These are phyloP conservation scores for Bos javanicus DNA, from an alignment of 2,113 vertebrate genomes.

Conservation along the genomic window DNA sequence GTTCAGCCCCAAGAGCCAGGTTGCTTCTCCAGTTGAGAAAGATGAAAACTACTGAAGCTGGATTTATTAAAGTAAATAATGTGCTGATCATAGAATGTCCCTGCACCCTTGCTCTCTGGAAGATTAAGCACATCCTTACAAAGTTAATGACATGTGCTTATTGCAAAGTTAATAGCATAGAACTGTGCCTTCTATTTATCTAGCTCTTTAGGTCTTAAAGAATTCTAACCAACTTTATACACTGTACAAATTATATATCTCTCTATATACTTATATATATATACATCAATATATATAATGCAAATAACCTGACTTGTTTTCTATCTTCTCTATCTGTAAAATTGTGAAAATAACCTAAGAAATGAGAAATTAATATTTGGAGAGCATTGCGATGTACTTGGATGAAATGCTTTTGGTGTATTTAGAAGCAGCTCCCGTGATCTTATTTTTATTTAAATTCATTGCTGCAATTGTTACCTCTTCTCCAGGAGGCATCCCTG, in stretches of 20 bases:
- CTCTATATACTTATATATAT: neutral
- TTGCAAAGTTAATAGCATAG: slow-evolving; percentile 52
- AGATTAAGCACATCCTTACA: slow-evolving; percentile 40
- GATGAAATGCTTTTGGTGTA: neutral
- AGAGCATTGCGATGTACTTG: neutral
- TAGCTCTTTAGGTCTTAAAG: slow-evolving; percentile 31
- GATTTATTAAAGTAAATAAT: slow-evolving; percentile 47
- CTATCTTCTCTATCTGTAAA: neutral
- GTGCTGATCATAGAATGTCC: neutral
- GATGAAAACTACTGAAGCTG: neutral
- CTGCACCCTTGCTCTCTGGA: neutral
- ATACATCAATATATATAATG: neutral
- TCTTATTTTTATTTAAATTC: slow-evolving; percentile 46
- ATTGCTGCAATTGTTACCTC: neutral
- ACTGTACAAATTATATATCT: neutral
- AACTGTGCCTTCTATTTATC: slow-evolving; percentile 36
- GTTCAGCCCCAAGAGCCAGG: neutral
- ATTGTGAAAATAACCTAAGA: slow-evolving; percentile 9
- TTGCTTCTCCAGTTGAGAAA: neutral
- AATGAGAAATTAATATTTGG: slow-evolving; percentile 8
- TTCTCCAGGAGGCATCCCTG: neutral
- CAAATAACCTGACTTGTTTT: neutral
- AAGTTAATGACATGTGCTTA: slow-evolving; percentile 38
- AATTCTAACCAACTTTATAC: slow-evolving; percentile 28
- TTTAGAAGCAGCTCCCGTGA: neutral